Evolutionary conservation across 1,140 invertebrate species (phyloP).

Genomic region (Schlechtendalia chinensis): DNA sequence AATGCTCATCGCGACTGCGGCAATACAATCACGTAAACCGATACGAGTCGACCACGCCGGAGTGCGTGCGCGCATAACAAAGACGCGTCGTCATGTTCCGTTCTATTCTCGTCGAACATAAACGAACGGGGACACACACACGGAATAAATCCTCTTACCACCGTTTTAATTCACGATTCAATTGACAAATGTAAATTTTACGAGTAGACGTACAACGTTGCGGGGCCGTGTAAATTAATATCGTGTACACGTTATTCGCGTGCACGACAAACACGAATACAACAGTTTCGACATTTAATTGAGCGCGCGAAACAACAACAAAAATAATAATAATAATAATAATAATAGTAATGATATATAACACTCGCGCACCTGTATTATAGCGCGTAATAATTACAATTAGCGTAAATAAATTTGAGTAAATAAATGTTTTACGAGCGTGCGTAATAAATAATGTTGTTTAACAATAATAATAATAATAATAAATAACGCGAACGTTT

Average conservation of each 20-base stretch:
- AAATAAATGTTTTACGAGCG: neutral
- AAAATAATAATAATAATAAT: too few species aligned
- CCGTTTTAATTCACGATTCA: constrained; percentile 5
- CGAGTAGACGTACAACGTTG: neutral
- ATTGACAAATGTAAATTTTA: constrained; percentile 9
- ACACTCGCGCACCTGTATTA: neutral
- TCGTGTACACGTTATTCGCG: neutral
- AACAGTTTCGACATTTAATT: too few species aligned
- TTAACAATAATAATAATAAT: neutral
- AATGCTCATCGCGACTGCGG: too few species aligned
- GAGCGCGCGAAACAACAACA: neutral
- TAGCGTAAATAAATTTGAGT: neutral
- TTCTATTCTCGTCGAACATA: too few species aligned
- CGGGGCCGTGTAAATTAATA: neutral
- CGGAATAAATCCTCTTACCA: constrained; percentile 18
- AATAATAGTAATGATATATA: neutral
- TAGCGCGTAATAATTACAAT: neutral
- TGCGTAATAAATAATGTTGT: neutral
- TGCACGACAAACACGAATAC: too few species aligned
- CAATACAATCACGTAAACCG: too few species aligned
- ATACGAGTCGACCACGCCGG: too few species aligned
- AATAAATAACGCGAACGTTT: neutral
- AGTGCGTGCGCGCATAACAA: too few species aligned
- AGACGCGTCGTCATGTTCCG: too few species aligned
- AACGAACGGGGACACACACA: too few species aligned